Evolutionary conservation across 2,888 invertebrate genomes (phyloP).

Genomic region (Agrochola circellaris): DNA sequence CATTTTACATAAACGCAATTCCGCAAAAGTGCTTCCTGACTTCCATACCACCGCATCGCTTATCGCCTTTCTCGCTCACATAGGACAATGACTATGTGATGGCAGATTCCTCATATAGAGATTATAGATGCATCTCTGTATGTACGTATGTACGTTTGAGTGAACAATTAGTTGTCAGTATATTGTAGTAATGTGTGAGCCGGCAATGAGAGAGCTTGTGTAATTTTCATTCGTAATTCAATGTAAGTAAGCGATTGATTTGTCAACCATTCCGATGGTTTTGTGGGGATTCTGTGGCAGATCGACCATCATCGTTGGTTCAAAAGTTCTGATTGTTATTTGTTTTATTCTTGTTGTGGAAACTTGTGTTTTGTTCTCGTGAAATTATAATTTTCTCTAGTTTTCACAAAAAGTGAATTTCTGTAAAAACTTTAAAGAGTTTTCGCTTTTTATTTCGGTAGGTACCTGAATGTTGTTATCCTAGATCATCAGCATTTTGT

Average conservation of each 20-base stretch:
- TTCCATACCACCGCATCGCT: background rate
- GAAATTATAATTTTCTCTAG: background rate
- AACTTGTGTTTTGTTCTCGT: background rate
- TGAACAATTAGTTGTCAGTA: slow-evolving; percentile 43
- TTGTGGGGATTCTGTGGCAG: background rate
- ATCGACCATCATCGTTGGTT: too few relatives aligned
- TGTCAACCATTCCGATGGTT: background rate
- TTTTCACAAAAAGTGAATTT: background rate
- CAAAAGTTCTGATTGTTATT: background rate
- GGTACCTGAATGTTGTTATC: background rate
- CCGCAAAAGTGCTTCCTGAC: background rate
- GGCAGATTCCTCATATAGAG: slow-evolving; percentile 20
- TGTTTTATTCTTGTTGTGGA: slow-evolving; percentile 16
- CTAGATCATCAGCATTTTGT: background rate
- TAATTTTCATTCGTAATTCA: slow-evolving; percentile 10
- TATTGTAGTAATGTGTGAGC: slow-evolving; percentile 55
- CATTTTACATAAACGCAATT: background rate
- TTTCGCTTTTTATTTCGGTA: background rate
- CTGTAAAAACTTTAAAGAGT: background rate
- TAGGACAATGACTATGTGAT: background rate
- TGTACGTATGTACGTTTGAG: slow-evolving; percentile 38
- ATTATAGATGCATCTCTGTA: slow-evolving; percentile 29
- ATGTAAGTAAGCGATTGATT: slow-evolving; percentile 38
- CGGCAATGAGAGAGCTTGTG: slow-evolving; percentile 45
- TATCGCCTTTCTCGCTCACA: background rate